Evolutionary conservation across 2,888 invertebrate species (phyloP).

Genomic region (Cecidostiba fungosa): DNA sequence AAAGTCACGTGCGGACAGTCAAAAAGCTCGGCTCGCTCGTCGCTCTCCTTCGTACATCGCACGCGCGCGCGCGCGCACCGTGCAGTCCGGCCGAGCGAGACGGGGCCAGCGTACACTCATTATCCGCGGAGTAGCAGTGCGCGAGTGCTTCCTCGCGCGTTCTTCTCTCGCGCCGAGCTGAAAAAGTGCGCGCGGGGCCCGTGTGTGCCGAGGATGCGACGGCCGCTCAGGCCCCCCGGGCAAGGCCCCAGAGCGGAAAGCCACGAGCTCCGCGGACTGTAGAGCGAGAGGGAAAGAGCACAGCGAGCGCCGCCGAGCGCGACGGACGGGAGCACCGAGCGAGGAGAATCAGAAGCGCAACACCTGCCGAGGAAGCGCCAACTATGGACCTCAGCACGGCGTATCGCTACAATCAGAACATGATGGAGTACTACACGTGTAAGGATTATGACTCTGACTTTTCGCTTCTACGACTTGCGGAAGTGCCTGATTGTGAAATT

Average conservation of each 20-base stretch:
- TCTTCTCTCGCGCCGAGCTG: background rate
- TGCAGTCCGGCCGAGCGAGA: background rate
- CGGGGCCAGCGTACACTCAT: too few relatives aligned
- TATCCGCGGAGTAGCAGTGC: too few relatives aligned
- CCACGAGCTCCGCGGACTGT: background rate
- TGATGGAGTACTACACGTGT: slow-evolving; percentile 99
- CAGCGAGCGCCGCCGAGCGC: slow-evolving; percentile 61
- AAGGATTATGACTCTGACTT: slow-evolving; percentile 80
- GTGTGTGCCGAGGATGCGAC: background rate
- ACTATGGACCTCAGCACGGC: slow-evolving; percentile 95
- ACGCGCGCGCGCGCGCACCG: slow-evolving; percentile 4
- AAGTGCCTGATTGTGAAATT: background rate
- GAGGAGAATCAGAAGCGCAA: background rate
- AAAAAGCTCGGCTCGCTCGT: slow-evolving; percentile 75
- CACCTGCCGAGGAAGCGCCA: slow-evolving; percentile 44
- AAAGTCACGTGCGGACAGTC: slow-evolving; percentile 78
- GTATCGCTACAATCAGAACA: slow-evolving; percentile 97
- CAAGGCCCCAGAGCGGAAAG: slow-evolving; percentile 16
- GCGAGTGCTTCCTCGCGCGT: background rate
- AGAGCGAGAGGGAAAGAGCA: background rate
- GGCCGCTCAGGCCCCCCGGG: background rate
- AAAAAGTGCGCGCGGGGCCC: background rate
- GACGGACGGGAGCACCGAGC: slow-evolving; percentile 57
- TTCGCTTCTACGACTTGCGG: background rate
- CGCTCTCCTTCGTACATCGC: slow-evolving; percentile 51